These are phyloP conservation scores for Silurus aristotelis DNA, from an alignment of 2,797 vertebrate species.

Conservation along the genomic window DNA sequence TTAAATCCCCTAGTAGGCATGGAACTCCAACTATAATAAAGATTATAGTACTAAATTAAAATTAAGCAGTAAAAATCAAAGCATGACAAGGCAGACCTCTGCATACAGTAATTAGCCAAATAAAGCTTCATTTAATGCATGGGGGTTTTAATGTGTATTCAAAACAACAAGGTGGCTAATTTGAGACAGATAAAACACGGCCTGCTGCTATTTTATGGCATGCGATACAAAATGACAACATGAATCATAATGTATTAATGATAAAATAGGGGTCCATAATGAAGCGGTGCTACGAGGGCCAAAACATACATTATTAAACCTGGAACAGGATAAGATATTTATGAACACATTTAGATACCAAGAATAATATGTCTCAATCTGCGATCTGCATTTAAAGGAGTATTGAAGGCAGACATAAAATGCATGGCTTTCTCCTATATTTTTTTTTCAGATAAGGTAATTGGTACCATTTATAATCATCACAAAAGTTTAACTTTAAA, in stretches of 20 bases:
- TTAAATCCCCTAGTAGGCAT: neutral
- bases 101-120: neutral
- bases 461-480: neutral
- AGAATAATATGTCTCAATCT: conserved; percentile 28
- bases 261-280: conserved; percentile 16
- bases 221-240: conserved; percentile 25
- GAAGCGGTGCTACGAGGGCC: conserved; percentile 21
- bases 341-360: conserved; percentile 28
- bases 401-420: neutral
- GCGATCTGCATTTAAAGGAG: conserved; percentile 15
- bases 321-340: conserved; percentile 20
- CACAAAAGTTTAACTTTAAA: neutral
- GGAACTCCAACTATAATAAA: neutral
- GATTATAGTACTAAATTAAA: neutral
- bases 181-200: neutral
- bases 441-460: neutral
- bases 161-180: conserved; percentile 13
- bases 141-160: neutral
- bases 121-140: neutral
- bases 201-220: conserved; percentile 15
- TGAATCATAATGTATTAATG: conserved; percentile 26
- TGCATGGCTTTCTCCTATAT: neutral
- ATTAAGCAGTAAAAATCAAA: neutral
- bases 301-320: conserved; percentile 34
- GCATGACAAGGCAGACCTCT: neutral